phyloP scores from a whole-genome alignment of 2,888 invertebrate genomes.

The Cryptocephalus primarius region DNA sequence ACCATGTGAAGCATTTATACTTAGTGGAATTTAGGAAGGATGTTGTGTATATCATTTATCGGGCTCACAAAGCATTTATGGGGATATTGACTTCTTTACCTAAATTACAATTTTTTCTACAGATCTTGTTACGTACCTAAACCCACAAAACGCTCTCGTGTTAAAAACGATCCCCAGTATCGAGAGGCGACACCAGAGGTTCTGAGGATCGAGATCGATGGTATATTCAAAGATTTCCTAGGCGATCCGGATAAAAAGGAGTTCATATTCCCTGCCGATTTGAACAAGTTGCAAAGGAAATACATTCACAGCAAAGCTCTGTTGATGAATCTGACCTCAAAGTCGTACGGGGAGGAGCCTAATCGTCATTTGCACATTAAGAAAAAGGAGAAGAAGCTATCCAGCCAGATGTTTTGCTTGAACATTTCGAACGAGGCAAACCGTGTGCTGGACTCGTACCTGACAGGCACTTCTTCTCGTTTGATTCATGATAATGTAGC shows the following conservation, averaged over 20 bases:
- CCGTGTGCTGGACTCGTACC: too few species aligned
- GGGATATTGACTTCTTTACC: too few species aligned
- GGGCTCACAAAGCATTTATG: too few species aligned
- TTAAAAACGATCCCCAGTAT: constrained; percentile 6
- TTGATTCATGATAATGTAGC: too few species aligned
- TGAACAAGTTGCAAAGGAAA: constrained; percentile 67
- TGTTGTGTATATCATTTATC: too few species aligned
- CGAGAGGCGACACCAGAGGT: constrained; percentile 24
- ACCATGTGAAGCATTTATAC: too few species aligned
- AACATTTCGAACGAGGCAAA: too few species aligned
- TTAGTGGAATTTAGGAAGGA: too few species aligned
- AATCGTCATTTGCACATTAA: constrained; percentile 21
- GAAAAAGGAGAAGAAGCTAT: constrained; percentile 16
- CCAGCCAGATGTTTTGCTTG: constrained; percentile 15
- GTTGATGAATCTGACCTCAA: constrained; percentile 61
- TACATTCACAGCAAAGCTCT: constrained; percentile 65
- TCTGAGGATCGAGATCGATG: constrained; percentile 26
- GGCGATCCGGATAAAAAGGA: constrained; percentile 20
- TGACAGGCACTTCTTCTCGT: too few species aligned
- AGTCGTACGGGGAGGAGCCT: constrained; percentile 64
- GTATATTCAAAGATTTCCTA: constrained; percentile 25
- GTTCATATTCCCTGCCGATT: constrained; percentile 49
- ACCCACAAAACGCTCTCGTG: not conserved
- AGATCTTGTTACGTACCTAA: not conserved
- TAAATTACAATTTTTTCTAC: too few species aligned